These are phyloP conservation scores for Torymus tubicola DNA, from an alignment of 2,888 invertebrate species.

Conservation along the genomic window DNA sequence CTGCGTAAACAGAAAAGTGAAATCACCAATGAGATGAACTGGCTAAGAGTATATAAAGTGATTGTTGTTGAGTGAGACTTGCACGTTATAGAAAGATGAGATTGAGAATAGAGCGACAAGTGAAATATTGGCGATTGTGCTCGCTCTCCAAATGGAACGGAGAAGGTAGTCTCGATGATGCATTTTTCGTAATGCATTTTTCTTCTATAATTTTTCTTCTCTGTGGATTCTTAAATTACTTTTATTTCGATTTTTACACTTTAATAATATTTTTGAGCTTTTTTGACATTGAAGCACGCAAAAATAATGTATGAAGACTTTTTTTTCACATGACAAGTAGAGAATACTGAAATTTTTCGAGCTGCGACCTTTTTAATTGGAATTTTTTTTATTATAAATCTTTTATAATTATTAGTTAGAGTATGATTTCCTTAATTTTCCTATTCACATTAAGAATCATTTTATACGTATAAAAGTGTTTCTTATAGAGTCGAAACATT, in stretches of 20 bases:
- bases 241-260: neutral
- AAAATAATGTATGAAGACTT: constrained; percentile 50
- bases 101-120: constrained; percentile 44
- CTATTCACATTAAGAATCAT: constrained; percentile 24
- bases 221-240: neutral
- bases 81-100: constrained; percentile 36
- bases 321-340: constrained; percentile 55
- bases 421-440: constrained; percentile 27
- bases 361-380: constrained; percentile 1
- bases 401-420: constrained; percentile 21
- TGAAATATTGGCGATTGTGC: constrained; percentile 46
- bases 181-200: constrained; percentile 42
- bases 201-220: constrained; percentile 7
- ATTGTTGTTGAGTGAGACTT: constrained; percentile 49
- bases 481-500: constrained; percentile 1
- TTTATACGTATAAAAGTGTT: constrained; percentile 32
- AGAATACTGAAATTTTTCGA: constrained; percentile 35
- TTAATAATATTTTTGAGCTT: constrained; percentile 30
- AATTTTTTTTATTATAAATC: constrained; percentile 7
- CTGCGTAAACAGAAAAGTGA: constrained; percentile 42
- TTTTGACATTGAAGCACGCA: constrained; percentile 4
- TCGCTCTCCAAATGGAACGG: constrained; percentile 17
- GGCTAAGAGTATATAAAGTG: constrained; percentile 51
- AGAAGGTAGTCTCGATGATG: constrained; percentile 43
- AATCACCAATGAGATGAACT: constrained; percentile 50